These are phyloP conservation scores for Eristalinus sepulchralis DNA, from an alignment of 2,888 invertebrate genomes.

Conservation along the genomic window DNA sequence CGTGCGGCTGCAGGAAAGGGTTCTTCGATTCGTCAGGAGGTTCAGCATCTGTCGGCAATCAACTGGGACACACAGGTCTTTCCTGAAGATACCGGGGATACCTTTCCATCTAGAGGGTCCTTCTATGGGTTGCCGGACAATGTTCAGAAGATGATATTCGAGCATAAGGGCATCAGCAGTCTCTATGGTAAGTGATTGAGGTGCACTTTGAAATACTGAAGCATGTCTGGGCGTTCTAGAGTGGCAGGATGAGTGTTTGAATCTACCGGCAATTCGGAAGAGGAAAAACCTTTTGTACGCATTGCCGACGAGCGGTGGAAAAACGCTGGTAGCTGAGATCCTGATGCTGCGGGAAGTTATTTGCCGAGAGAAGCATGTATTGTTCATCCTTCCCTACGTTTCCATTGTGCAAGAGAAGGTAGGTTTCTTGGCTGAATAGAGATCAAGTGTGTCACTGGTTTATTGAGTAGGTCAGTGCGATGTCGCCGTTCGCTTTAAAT, in stretches of 20 bases:
- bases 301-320: slow-evolving; percentile 97
- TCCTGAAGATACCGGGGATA: slow-evolving; percentile 64
- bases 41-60: slow-evolving; percentile 73
- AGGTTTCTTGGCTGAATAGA: slow-evolving; percentile 11
- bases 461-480: slow-evolving; percentile 76
- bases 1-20: slow-evolving; percentile 36
- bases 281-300: slow-evolving; percentile 94
- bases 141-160: slow-evolving; percentile 87
- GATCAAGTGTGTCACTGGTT: background rate
- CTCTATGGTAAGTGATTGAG: slow-evolving; percentile 87
- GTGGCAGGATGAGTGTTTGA: slow-evolving; percentile 97
- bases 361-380: slow-evolving; percentile 89
- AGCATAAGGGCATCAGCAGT: slow-evolving; percentile 88
- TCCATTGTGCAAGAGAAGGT: slow-evolving; percentile 99
- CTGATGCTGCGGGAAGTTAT: slow-evolving; percentile 93
- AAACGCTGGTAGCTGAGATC: slow-evolving; percentile 98
- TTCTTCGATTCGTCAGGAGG: slow-evolving; percentile 59
- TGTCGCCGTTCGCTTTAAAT: slow-evolving; percentile 93
- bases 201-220: background rate
- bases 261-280: slow-evolving; percentile 86
- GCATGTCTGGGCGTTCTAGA: slow-evolving; percentile 82
- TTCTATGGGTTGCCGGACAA: slow-evolving; percentile 91
- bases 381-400: slow-evolving; percentile 96
- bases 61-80: slow-evolving; percentile 78
- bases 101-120: slow-evolving; percentile 79